Base-by-base conservation (phyloP, 2,797 vertebrate genomes). In the Hoplostethus mediterraneus region DNA sequence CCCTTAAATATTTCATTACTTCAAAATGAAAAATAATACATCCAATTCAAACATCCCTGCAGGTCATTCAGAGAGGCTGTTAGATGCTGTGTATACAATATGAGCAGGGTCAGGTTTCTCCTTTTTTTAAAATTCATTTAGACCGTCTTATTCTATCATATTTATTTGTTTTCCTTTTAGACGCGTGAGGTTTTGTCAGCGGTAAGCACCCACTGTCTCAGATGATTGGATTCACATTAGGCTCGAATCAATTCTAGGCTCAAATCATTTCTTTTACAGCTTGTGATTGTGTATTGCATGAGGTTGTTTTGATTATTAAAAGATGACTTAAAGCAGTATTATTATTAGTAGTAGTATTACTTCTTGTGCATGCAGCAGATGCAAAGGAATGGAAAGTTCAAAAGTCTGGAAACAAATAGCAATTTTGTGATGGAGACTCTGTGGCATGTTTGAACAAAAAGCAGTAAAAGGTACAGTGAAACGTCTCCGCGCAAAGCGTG, bases 1-100 rank as follows among this genome's bases (percentile, higher is more conserved):
- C 75, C 79, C 72, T 80, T 95, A 92, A 96, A 95, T 95, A 94
- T 94, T 95, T 95, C 88, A 94, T 93, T 66, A 71, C 62, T 81
- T 94, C 67, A 90, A 94, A 92, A 93, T 93, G 79, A 90, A 91
- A 94, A 92, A 92, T 87, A 91, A 87, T 70, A 59, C 75, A 83
- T 83, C 62, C 84, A 84, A 91, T 94, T 94, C 87, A 92, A 85
- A 93, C 87, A 84, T 89, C 82, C 73, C 88, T 83, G 75, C 78
- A 45, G 85, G 93, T 92, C 88, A 90, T 91, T 90, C 80, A 52
- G 59, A 63, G 59, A 68, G 72, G 76, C 67, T 71, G 73, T 89
- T 40, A 44, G 78, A 81, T 63, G 62, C 55, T 3, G 33, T 73
- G 69, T 88, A 86, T 77, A 83, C 74, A 80, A 83, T 87, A 73